Conservation (phyloP, 2,888 invertebrate species). For the Anoncus sp. region DNA sequence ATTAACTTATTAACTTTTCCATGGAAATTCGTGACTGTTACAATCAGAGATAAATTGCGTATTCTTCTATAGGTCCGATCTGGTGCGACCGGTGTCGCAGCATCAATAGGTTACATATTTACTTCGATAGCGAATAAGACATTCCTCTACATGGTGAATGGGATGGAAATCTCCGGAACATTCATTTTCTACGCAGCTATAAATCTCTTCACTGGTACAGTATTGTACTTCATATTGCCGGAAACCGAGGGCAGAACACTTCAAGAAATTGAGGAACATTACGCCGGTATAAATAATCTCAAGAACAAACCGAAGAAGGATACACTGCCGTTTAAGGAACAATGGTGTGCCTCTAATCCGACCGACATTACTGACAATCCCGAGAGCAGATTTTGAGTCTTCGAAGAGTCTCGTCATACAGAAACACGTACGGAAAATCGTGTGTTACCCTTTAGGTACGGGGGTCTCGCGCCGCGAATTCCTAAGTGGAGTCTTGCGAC, state of each 20-base stretch:
- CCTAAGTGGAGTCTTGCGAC: too few relatives aligned
- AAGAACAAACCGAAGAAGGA: slow-evolving; percentile 75
- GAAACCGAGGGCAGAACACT: slow-evolving; percentile 93
- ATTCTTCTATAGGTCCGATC: slow-evolving; percentile 85
- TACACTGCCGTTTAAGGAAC: slow-evolving; percentile 73
- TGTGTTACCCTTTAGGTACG: too few relatives aligned
- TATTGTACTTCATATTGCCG: slow-evolving; percentile 89
- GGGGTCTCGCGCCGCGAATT: too few relatives aligned
- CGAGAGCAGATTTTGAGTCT: slow-evolving; percentile 76
- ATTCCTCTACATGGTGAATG: slow-evolving; percentile 87
- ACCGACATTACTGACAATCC: slow-evolving; percentile 76
- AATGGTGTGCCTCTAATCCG: slow-evolving; percentile 80
- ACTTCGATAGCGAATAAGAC: slow-evolving; percentile 91
- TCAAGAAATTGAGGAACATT: slow-evolving; percentile 89
- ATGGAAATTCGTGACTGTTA: too few relatives aligned
- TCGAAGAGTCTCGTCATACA: too few relatives aligned
- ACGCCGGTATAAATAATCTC: slow-evolving; percentile 85
- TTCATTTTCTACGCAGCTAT: slow-evolving; percentile 89
- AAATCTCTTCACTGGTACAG: slow-evolving; percentile 86
- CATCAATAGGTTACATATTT: slow-evolving; percentile 90
- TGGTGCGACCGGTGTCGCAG: slow-evolving; percentile 89
- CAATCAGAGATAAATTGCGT: background rate
- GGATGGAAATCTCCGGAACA: slow-evolving; percentile 88
- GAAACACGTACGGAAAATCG: too few relatives aligned
- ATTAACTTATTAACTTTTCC: too few relatives aligned